Conservation (phyloP, 2,797 vertebrate species). For the Sebastes aleutianus region DNA sequence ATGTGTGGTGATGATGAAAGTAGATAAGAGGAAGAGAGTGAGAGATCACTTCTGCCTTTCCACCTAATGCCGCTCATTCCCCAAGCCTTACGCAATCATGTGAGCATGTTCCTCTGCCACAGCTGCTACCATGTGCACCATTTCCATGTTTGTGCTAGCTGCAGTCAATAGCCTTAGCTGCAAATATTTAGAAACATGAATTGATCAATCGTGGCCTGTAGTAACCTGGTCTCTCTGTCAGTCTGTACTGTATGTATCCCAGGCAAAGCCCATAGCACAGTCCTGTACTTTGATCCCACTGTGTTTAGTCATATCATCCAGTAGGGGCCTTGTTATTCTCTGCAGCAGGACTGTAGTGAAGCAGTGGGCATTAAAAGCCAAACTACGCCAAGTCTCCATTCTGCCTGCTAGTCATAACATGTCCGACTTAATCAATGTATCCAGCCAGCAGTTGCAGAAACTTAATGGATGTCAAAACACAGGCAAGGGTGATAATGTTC, state of each 20-base stretch:
- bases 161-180: neutral
- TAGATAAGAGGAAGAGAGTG: slow-evolving; percentile 54
- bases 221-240: slow-evolving; percentile 12
- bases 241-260: neutral
- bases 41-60: slow-evolving; percentile 56
- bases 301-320: neutral
- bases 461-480: neutral
- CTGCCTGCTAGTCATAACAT: neutral
- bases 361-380: slow-evolving; percentile 7
- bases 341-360: slow-evolving; percentile 22
- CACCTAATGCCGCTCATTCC: slow-evolving; percentile 35
- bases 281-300: slow-evolving; percentile 56
- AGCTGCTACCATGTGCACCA: slow-evolving; percentile 34
- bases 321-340: slow-evolving; percentile 4
- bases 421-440: neutral
- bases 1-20: slow-evolving; percentile 31
- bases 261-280: neutral
- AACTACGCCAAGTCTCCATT: slow-evolving; percentile 4
- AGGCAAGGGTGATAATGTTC: neutral
- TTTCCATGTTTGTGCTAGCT: neutral
- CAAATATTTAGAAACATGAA: slow-evolving; percentile 10
- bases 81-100: slow-evolving; percentile 39
- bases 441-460: neutral
- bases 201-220: slow-evolving; percentile 9
- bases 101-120: slow-evolving; percentile 19